Evolutionary conservation across 2,797 vertebrate genomes (phyloP).

Genomic region (Poecilia velifera): DNA sequence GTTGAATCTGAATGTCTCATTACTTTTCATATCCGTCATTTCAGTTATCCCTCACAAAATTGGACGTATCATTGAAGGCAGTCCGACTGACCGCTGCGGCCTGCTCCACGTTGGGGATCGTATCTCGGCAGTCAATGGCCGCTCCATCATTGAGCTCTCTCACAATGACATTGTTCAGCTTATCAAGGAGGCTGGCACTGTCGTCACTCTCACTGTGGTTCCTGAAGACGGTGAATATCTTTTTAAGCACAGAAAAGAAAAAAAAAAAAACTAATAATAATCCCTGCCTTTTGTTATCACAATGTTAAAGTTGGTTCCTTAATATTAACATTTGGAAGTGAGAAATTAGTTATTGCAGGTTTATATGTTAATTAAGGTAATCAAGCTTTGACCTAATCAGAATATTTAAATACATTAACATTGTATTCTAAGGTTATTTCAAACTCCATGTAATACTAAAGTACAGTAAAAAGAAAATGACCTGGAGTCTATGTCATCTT

Average conservation of each 20-base stretch:
- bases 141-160: constrained; percentile 92
- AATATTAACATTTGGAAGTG: neutral
- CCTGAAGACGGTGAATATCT: constrained; percentile 90
- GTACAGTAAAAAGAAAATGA: neutral
- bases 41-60: constrained; percentile 98
- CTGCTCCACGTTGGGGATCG: constrained; percentile 95
- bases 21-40: constrained; percentile 28
- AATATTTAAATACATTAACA: constrained; percentile 33
- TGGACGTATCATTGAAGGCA: constrained; percentile 95
- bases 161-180: constrained; percentile 97
- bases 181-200: constrained; percentile 94
- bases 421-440: constrained; percentile 18
- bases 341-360: constrained; percentile 6
- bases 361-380: constrained; percentile 18
- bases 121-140: constrained; percentile 94
- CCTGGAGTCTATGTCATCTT: neutral
- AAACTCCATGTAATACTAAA: neutral
- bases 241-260: neutral
- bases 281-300: neutral
- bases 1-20: neutral
- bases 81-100: constrained; percentile 94
- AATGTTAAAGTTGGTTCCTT: neutral
- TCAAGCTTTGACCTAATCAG: neutral
- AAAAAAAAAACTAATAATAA: neutral
- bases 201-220: constrained; percentile 93